A percentile compares a stretch with the other conserved stretches of the same genome.
Evolutionary conservation across 2,888 invertebrate species (phyloP).

Genomic region (Lottia scabra): DNA sequence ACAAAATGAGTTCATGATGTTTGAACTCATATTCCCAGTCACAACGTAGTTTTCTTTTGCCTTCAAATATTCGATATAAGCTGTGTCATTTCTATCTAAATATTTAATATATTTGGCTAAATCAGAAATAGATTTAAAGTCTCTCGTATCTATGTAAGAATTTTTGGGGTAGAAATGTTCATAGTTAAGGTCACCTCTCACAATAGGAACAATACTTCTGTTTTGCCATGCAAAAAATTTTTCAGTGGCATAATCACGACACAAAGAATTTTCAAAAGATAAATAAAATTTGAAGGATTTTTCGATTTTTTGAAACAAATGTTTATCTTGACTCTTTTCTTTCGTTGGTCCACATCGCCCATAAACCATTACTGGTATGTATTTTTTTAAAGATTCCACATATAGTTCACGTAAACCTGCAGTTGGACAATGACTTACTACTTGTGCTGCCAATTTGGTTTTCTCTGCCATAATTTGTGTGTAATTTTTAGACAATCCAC

Average conservation of each 20-base stretch:
- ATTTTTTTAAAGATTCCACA: constrained; percentile 13
- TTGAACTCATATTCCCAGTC: background rate
- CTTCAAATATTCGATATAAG: background rate
- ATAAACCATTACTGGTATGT: constrained; percentile 23
- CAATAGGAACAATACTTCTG: constrained; percentile 22
- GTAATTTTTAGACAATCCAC: background rate
- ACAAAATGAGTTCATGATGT: background rate
- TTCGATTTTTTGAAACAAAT: constrained; percentile 8
- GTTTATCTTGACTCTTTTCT: background rate
- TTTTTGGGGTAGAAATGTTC: constrained; percentile 14
- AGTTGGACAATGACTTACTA: constrained; percentile 22
- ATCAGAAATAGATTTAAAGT: constrained; percentile 11
- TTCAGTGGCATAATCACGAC: constrained; percentile 31
- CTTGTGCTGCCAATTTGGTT: constrained; percentile 22
- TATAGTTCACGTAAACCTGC: constrained; percentile 21
- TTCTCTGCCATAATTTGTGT: constrained; percentile 10
- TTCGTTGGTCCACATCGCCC: constrained; percentile 26
- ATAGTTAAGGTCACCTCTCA: constrained; percentile 28
- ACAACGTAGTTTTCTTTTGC: background rate
- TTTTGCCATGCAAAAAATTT: constrained; percentile 21
- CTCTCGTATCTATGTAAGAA: constrained; percentile 14
- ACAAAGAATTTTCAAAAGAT: constrained; percentile 32
- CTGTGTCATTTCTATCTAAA: background rate
- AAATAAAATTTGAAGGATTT: constrained; percentile 29
- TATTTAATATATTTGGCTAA: constrained; percentile 15